Base-by-base conservation (phyloP, 2,888 invertebrate species). In the Caenorhabditis plicata region DNA sequence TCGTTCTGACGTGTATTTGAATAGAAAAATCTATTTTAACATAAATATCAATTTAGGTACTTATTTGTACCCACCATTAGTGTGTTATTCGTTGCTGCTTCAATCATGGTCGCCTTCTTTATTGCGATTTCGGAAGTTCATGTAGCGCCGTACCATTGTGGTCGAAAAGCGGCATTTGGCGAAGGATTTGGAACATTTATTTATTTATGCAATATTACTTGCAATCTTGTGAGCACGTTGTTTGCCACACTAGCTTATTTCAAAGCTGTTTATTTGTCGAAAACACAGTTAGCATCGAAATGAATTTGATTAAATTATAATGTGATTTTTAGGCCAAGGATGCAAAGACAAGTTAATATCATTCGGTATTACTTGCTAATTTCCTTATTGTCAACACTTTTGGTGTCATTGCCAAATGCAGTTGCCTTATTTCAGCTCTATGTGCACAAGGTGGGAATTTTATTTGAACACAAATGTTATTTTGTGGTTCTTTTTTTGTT, bases 121-220 rank as follows among this genome's bases (percentile, higher is more conserved):
- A 36, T 69, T 8, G 67, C 70, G 2, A 55, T 48, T 43, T 48
- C 49, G 11, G 50, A 64, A 17, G 44, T 62, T 39, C 57, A 67
- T 35, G 26, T 39, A 9, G 55, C 66, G 3, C 44, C 38, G 15
- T 73, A 68, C 44, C 62, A 68, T 44, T 73, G 73, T 54, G 73
- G 73, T 25, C 20, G 73, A 17, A 73, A 73, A 23, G 73, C 73
- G 1, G 73, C 73, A 4, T 73, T 73, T 32, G 67, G 71, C 13
- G 64, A 69, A 35, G 54, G 53, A 15, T 73, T 67, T 47, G 73
- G 73, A 11, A 55, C 67, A 3, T 71, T 67, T 47, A 71, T 73
- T 20, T 73, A 73, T 53, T 46, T 51, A 17, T 64, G 57, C 27
- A 73, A 71, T 41, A 69, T 73, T 32, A 35, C 65, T 33, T 67